Percentiles rank a stretch among this genome's conserved stretches.
Evolutionary conservation across 2,888 invertebrate genomes (phyloP).

Genomic region (Brachypterus glaber): DNA sequence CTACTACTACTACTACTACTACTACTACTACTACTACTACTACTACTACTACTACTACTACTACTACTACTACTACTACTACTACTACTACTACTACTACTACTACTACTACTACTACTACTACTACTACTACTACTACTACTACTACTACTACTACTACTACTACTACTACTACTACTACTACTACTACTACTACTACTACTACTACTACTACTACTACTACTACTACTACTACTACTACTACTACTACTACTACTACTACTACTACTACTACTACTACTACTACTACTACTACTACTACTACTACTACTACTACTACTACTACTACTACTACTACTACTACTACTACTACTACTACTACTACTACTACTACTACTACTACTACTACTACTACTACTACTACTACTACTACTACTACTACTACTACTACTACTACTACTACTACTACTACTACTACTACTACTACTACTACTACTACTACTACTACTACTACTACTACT

Average conservation of each 20-base stretch:
- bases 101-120: conserved; percentile 2
- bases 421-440: conserved; percentile 2
- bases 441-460: conserved; percentile 2
- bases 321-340: conserved; percentile 2
- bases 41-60: conserved; percentile 2
- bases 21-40: conserved; percentile 2
- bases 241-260: conserved; percentile 2
- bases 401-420: conserved; percentile 2
- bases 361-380: conserved; percentile 2
- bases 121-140: conserved; percentile 2
- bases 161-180: conserved; percentile 2
- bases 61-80: conserved; percentile 2
- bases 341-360: conserved; percentile 2
- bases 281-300: conserved; percentile 2
- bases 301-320: conserved; percentile 2
- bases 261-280: conserved; percentile 2
- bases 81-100: conserved; percentile 2
- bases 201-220: conserved; percentile 2
- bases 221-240: conserved; percentile 2
- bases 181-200: conserved; percentile 1
- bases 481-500: conserved; percentile 2
- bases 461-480: conserved; percentile 2
- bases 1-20: conserved; percentile 2
- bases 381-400: conserved; percentile 2
- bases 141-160: conserved; percentile 2